Evolutionary conservation across 1,140 invertebrate genomes (phyloP), one percentile per base, ranked within the genome.

Genomic region (Popillia japonica): DNA sequence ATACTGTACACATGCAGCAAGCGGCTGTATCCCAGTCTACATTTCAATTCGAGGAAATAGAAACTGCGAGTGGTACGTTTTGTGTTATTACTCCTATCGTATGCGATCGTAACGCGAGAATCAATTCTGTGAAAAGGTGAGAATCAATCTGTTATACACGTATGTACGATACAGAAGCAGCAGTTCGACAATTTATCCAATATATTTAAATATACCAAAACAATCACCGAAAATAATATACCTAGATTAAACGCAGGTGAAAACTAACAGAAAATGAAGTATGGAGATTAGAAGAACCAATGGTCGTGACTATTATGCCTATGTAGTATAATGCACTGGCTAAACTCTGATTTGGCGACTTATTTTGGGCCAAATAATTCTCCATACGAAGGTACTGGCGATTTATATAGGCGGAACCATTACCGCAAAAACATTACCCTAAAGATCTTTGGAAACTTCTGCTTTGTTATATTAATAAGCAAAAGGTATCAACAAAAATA

Each of bases 251-350:
- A n/a, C n/a, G 14, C n/a, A 55, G 48, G 14, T 17, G 2, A 6
- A 17, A n/a, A 55, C n/a, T 17, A 34, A 17, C 11, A 17, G 17
- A 55, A n/a, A 55, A 14, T n/a, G 14, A 55, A 55, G 48, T 17
- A n/a, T 6, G 17, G 14, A n/a, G 48, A 55, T n/a, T 55, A n/a
- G 11, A 17, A 55, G 48, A n/a, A 3, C 14, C 48, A n/a, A n/a
- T 55, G 48, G 48, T 55, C 48, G 48, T 55, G 48, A 55, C 17
- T 55, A 55, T 17, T 55, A 55, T 17, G 48, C 48, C 48, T 55
- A 10, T 4, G 4, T 34, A 34, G 2, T 44, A 10, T 55, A 55
- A 55, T 55, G 48, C 14, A 55, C 14, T 17, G 48, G 48, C 48
- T 55, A n/a, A 55, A 55, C 41, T 42, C 10, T 48, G 17, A 48